Evolutionary conservation across 2,113 vertebrate species (phyloP).

Genomic region (Willisornis vidua): DNA sequence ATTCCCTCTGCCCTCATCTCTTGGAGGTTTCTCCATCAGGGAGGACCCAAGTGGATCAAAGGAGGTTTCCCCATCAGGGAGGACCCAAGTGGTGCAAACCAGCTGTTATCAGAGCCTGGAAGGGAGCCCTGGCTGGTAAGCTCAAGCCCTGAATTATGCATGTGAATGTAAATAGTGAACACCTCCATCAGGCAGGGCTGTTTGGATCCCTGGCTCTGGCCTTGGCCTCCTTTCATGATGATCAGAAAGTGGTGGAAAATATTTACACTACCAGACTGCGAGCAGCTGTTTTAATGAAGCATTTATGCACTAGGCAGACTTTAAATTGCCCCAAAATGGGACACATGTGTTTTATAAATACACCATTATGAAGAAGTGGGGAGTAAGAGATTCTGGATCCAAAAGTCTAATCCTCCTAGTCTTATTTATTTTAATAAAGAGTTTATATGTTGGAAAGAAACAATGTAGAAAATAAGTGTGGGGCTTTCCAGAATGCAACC

Average conservation of each 20-base stretch:
- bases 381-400: conserved; percentile 36
- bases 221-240: background rate
- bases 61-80: background rate
- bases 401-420: conserved; percentile 20
- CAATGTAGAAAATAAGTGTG: background rate
- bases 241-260: conserved; percentile 50
- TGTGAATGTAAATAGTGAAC: background rate
- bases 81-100: background rate
- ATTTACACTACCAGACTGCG: conserved; percentile 51
- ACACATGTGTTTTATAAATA: conserved; percentile 62
- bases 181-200: background rate
- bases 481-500: background rate
- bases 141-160: background rate
- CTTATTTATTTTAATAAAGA: conserved; percentile 35
- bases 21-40: background rate
- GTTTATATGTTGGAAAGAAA: conserved; percentile 19
- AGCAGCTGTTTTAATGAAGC: conserved; percentile 65
- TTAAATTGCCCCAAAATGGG: conserved; percentile 46
- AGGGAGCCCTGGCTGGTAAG: background rate
- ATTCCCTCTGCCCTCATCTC: background rate
- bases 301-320: conserved; percentile 38
- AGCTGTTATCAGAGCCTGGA: background rate
- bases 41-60: background rate
- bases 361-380: background rate
- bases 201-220: background rate